Base-by-base conservation (phyloP, 2,113 vertebrate species). In the Ellobius talpinus region DNA sequence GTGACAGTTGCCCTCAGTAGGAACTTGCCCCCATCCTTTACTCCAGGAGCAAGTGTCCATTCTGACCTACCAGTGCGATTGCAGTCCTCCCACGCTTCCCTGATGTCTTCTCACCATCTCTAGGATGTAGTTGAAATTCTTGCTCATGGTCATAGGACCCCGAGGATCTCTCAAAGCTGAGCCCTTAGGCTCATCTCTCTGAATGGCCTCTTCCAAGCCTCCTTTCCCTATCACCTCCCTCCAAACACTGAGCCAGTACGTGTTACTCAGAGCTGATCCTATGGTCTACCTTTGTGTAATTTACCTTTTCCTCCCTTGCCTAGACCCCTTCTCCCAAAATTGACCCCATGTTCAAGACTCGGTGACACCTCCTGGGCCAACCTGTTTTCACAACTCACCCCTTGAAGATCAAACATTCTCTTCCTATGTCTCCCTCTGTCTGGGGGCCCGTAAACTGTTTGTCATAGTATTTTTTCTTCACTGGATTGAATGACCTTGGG, bases 71-170 rank as follows among this genome's bases (percentile, higher is more conserved):
- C 33, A 52, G 29, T 42, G 47, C 42, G 50, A 81, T 78, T 72
- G 73, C 92, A 23, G 86, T 81, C 42, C 55, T 70, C 29, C 85
- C 63, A 61, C 24, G 3, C 73, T 86, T 77, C 65, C 17, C 33
- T 5, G 16, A 39, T 70, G 42, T 52, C 55, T 39, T 95, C 79
- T 95, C 45, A 61, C 61, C 91, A 84, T 76, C 93, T 91, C 66
- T 89, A 47, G 81, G 72, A 78, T 63, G 93, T 65, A 93, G n/a
- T 82, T 66, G 90, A 79, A 84, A 90, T 58, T 89, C 70, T 58
- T 65, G 91, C 84, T 92, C 50, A 47, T 66, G 42, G 47, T 29
- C 61, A 7, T 55, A 90, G 82, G 47, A 93, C 47, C 85, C 81
- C 5, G 33, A 72, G 89, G 52, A 11, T 81, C 92, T 76, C 52